phyloP scores from a whole-genome alignment of 2,797 vertebrate species.

The Gymnothorax reevesii region DNA sequence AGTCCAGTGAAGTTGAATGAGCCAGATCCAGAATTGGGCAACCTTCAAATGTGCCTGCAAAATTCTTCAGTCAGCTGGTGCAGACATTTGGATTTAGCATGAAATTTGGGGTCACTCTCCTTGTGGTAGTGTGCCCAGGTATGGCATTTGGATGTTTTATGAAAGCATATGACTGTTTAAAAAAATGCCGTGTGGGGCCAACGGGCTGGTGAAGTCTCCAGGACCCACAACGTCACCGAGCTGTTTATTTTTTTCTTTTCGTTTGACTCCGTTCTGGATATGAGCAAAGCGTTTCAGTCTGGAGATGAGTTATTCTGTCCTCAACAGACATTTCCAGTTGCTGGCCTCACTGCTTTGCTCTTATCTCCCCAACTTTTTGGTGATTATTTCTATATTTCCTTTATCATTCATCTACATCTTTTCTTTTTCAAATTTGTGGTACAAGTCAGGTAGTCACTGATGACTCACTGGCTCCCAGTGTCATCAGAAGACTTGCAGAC shows the following conservation, averaged over 20 bases:
- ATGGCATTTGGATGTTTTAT: not conserved
- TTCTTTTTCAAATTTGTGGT: not conserved
- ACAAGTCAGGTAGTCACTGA: not conserved
- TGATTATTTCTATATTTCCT: not conserved
- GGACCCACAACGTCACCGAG: not conserved
- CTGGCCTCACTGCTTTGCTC: not conserved
- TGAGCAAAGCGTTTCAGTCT: not conserved
- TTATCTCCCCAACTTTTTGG: not conserved
- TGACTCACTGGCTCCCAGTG: not conserved
- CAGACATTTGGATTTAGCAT: too few species aligned
- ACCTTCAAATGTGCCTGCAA: too few species aligned
- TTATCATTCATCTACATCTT: not conserved
- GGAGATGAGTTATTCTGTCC: slow-evolving; percentile 12
- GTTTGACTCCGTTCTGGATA: not conserved
- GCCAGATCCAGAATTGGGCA: too few species aligned
- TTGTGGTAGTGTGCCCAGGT: slow-evolving; percentile 1
- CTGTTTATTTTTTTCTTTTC: not conserved
- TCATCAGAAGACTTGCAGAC: not conserved
- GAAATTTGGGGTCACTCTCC: too few species aligned
- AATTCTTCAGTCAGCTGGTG: too few species aligned
- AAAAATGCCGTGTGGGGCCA: not conserved
- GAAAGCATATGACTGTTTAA: not conserved
- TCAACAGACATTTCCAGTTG: not conserved
- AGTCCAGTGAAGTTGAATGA: too few species aligned
- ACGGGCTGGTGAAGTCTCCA: not conserved